Evolutionary conservation across 2,113 vertebrate species (phyloP).

Genomic region (Ochotona curzoniae): DNA sequence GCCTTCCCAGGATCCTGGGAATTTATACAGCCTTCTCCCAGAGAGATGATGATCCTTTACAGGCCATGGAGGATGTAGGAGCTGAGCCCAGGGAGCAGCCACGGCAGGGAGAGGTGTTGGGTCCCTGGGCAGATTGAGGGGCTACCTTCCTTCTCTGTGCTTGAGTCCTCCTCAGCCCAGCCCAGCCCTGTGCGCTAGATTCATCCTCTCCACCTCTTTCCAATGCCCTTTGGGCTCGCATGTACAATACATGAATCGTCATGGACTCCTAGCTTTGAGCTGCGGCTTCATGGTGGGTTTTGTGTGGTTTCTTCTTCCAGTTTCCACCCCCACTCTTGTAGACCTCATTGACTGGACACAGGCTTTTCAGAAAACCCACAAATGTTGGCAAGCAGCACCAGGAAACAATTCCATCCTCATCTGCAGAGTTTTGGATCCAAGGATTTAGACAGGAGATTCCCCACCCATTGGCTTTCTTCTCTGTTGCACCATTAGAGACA

Average conservation of each 20-base stretch:
- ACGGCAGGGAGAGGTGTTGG: background rate
- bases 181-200: no score
- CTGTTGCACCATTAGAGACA: background rate
- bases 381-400: background rate
- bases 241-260: background rate
- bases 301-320: background rate
- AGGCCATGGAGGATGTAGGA: background rate
- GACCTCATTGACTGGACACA: background rate
- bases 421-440: constrained; percentile 19
- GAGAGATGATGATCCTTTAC: background rate
- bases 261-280: accelerated
- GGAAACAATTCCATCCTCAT: background rate
- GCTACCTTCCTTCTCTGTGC: background rate
- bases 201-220: background rate
- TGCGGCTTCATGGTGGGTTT: background rate
- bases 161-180: background rate
- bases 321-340: background rate
- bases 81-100: background rate
- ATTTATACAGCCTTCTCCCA: background rate
- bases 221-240: background rate
- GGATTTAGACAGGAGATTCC: constrained; percentile 21
- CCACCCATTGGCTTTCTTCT: constrained; percentile 6
- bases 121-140: background rate
- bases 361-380: constrained; percentile 62
- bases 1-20: background rate